Evolutionary conservation across 2,797 vertebrate genomes (phyloP).

Genomic region (Cyclopterus lumpus): DNA sequence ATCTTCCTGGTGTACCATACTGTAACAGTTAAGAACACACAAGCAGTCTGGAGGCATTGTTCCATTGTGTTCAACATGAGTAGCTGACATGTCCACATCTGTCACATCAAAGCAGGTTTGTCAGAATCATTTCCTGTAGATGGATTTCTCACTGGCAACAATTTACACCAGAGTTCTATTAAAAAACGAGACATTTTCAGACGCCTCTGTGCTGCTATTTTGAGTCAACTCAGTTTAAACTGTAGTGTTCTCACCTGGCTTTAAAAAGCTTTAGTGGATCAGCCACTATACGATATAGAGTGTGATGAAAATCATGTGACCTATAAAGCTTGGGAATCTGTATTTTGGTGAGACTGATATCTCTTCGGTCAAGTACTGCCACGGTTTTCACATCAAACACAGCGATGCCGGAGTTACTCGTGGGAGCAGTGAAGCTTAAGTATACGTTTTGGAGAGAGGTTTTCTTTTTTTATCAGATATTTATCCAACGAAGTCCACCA

Average conservation of each 20-base stretch:
- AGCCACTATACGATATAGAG: background rate
- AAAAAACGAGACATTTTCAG: background rate
- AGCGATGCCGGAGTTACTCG: background rate
- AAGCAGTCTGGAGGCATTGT: background rate
- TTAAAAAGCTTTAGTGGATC: background rate
- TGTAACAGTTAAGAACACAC: background rate
- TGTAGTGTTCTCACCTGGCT: background rate
- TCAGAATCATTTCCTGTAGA: background rate
- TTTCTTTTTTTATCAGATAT: background rate
- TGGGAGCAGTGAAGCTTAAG: background rate
- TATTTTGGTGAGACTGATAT: background rate
- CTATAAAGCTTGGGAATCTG: background rate
- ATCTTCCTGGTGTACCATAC: background rate
- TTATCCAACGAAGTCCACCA: background rate
- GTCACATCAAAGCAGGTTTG: conserved; percentile 15
- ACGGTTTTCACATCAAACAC: background rate
- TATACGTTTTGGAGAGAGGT: background rate
- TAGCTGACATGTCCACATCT: conserved; percentile 16
- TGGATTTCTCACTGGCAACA: background rate
- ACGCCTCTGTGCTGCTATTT: background rate
- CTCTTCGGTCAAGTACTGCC: background rate
- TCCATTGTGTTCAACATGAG: background rate
- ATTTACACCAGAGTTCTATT: background rate
- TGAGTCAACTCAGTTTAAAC: background rate
- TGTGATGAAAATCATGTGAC: background rate